Evolutionary conservation across 92 coral and sea anemone genomes (phyloP).

Genomic region (Heteractis magnifica): DNA sequence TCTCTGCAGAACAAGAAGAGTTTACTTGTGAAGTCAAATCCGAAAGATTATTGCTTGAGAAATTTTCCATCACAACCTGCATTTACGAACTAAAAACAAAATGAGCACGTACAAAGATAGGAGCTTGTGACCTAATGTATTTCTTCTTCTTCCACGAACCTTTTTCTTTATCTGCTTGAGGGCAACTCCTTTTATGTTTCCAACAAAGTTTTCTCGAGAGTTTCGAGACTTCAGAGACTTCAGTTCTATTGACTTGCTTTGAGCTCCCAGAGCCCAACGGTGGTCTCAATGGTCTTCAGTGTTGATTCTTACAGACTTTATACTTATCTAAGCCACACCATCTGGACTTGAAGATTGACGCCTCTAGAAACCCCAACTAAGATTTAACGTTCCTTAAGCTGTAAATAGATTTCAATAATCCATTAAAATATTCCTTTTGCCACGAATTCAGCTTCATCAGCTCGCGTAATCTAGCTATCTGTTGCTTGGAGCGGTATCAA

Average conservation of each 20-base stretch:
- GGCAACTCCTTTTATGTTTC: not conserved
- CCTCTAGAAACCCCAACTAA: not conserved
- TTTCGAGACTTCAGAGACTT: not conserved
- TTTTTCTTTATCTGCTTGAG: not conserved
- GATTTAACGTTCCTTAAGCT: slow-evolving; percentile 21
- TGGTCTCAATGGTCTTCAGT: not conserved
- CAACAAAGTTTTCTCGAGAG: not conserved
- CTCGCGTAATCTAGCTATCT: not conserved
- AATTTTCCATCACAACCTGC: not conserved
- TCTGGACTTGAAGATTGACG: not conserved
- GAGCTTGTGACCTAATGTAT: not conserved
- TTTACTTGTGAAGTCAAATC: not conserved
- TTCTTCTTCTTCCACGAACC: not conserved
- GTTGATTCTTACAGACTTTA: not conserved
- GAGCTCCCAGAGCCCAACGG: not conserved
- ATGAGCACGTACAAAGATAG: not conserved
- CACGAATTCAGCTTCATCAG: not conserved
- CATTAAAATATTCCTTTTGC: slow-evolving; percentile 14
- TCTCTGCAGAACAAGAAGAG: slow-evolving; percentile 17
- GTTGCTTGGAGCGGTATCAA: not conserved
- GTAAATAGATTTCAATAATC: slow-evolving; percentile 16
- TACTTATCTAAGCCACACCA: not conserved
- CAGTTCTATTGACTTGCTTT: not conserved
- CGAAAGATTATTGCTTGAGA: not conserved
- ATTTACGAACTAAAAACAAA: not conserved